These are phyloP conservation scores for Rotaria sp. DNA, from an alignment of 2,888 invertebrate species.

Conservation along the genomic window DNA sequence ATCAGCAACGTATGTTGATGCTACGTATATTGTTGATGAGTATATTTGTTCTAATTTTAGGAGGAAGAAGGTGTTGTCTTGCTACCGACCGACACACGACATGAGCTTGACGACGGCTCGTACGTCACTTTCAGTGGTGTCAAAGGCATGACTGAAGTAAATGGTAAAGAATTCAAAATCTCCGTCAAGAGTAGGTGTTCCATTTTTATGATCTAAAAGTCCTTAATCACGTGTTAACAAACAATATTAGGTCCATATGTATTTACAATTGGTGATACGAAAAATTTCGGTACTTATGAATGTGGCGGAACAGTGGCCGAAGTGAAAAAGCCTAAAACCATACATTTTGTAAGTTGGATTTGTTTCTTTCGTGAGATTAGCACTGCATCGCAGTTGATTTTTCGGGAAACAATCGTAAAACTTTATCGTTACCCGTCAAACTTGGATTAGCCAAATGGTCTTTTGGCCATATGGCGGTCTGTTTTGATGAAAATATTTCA, in stretches of 20 bases:
- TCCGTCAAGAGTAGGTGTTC: conserved; percentile 62
- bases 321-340: conserved; percentile 82
- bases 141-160: conserved; percentile 87
- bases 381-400: no score
- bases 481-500: no score
- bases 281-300: conserved; percentile 47
- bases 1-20: background rate
- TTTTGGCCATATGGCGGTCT: no score
- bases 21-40: no score
- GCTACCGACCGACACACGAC: conserved; percentile 86
- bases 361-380: no score
- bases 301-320: conserved; percentile 87
- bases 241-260: conserved; percentile 77
- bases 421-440: no score
- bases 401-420: no score
- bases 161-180: conserved; percentile 80
- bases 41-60: no score
- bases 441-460: no score
- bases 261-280: conserved; percentile 87
- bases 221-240: no score
- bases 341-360: conserved; percentile 66
- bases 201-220: conserved; percentile 41
- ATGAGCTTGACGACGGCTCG: conserved; percentile 93
- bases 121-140: conserved; percentile 89
- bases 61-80: conserved; percentile 75